A percentile compares a stretch with the other conserved stretches of the same genome.
Conservation (phyloP, 1,140 invertebrate genomes). For the Eriocheir sinensis region DNA sequence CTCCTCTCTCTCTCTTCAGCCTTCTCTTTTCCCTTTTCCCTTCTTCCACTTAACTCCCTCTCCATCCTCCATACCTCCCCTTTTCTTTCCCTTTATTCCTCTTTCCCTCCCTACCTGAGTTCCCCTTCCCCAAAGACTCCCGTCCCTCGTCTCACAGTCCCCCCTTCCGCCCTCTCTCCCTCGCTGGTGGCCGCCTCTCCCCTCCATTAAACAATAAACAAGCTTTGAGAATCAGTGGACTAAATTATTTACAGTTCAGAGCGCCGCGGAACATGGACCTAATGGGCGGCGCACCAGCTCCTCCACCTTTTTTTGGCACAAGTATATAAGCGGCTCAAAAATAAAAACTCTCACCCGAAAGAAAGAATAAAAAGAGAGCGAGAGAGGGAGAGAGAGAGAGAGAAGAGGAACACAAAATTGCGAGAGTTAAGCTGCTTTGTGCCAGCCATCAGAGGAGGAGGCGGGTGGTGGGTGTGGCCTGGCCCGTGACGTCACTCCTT, state of each 20-base stretch:
- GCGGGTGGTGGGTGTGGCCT: constrained; percentile 6
- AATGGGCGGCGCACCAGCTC: constrained; percentile 49
- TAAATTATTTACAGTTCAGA: constrained; percentile 47
- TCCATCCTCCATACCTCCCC: background rate
- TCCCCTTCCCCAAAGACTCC: background rate
- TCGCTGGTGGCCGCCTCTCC: background rate
- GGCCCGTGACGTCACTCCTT: background rate
- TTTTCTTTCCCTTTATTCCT: background rate
- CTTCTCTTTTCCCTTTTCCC: background rate
- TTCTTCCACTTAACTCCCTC: background rate
- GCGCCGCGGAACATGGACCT: constrained; percentile 13
- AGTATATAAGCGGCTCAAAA: constrained; percentile 55
- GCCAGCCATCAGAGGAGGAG: background rate
- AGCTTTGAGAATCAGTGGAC: constrained; percentile 54
- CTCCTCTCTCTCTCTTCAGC: background rate
- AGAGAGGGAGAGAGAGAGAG: too few species aligned
- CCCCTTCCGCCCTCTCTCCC: background rate
- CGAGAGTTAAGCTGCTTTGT: constrained; percentile 44
- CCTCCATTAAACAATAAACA: constrained; percentile 52
- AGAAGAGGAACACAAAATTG: background rate
- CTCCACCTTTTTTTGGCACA: constrained; percentile 34
- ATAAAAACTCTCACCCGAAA: too few species aligned
- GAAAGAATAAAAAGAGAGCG: too few species aligned
- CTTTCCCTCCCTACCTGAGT: background rate
- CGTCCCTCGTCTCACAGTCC: too few species aligned